Base-by-base conservation (phyloP, 1,140 invertebrate species). In the Eumaeus atala region DNA sequence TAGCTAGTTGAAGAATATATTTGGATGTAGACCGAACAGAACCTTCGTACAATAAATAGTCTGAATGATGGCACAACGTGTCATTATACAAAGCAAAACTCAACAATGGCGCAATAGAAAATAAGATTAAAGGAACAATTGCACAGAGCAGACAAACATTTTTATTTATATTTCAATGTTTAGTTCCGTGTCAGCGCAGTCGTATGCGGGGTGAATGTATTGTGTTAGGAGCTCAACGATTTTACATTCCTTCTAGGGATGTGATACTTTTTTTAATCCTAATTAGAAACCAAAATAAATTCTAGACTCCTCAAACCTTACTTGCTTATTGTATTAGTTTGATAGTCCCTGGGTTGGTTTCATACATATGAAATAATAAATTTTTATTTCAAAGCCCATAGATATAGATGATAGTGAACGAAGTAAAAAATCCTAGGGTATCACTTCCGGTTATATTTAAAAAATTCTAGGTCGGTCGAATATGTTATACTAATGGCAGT, bases 211-310 rank as follows among this genome's bases (percentile, higher is more conserved):
- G 51, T 53, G 51, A 53, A 53, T 53, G 51, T 14, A 53, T 53
- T 53, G 51, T 53, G 51, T 54, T 54, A 42, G 51, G 44, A 8
- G 51, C 51, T 54, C 28, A 42, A 54, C 38, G 51, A 54, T 54
- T 47, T 42, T 51, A 51, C 38, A 40, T 51, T 54, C 21, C 40
- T 10, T 8, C 14, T 35, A 54, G 51, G 17, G 40, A 34, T 14
- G 51, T 12, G 40, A 1, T 5, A n/a, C 11, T 33, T 47, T n/a
- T n/a, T 17, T 51, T 35, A 16, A 37, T 37, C 21, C n/a, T 7
- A 44, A 9, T 16, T 2, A 44, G 8, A 16, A 4, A 17, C 42
- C 7, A 17, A 9, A 3, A 18, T n/a, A n/a, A n/a, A n/a, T n/a
- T n/a, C n/a, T n/a, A n/a, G n/a, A n/a, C n/a, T n/a, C n/a, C n/a